Conservation (phyloP, 2,113 vertebrate genomes). For the Erythrocercus mccallii region DNA sequence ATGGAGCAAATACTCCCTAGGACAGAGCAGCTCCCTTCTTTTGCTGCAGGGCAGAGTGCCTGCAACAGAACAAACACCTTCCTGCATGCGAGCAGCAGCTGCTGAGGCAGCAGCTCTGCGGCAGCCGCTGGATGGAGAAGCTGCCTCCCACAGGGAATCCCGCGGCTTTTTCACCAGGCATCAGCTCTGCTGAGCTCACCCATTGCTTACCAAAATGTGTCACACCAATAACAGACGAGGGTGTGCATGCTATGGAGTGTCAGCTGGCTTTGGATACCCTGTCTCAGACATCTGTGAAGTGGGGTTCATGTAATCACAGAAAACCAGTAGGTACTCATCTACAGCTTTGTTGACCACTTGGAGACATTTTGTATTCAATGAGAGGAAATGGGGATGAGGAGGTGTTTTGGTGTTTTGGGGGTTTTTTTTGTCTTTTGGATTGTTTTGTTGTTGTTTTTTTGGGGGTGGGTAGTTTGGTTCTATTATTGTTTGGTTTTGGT, state of each 20-base stretch:
- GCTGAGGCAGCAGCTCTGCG: not conserved
- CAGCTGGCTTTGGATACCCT: not conserved
- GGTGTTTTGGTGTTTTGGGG: not conserved
- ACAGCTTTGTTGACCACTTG: not conserved
- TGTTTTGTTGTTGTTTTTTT: not conserved
- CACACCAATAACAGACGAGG: fast-evolving
- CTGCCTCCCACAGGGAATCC: not conserved
- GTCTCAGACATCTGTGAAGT: not conserved
- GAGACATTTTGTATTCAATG: not conserved
- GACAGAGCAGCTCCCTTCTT: not conserved
- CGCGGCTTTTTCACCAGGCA: fast-evolving
- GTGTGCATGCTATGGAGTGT: not conserved
- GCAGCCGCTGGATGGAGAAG: fast-evolving
- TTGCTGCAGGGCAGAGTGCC: not conserved
- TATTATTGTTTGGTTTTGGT: not conserved
- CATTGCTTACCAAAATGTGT: not conserved
- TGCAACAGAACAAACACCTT: not conserved
- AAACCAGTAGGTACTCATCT: not conserved
- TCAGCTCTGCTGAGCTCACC: not conserved
- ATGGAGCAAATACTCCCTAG: not conserved
- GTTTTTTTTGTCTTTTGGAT: not conserved
- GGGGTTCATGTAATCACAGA: not conserved
- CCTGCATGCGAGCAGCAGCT: fast-evolving
- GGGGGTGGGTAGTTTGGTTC: fast-evolving
- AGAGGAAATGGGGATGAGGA: not conserved